Evolutionary conservation across 2,797 vertebrate species (phyloP), one percentile per base, ranked within the genome.

Genomic region (Orestias chungarensis): DNA sequence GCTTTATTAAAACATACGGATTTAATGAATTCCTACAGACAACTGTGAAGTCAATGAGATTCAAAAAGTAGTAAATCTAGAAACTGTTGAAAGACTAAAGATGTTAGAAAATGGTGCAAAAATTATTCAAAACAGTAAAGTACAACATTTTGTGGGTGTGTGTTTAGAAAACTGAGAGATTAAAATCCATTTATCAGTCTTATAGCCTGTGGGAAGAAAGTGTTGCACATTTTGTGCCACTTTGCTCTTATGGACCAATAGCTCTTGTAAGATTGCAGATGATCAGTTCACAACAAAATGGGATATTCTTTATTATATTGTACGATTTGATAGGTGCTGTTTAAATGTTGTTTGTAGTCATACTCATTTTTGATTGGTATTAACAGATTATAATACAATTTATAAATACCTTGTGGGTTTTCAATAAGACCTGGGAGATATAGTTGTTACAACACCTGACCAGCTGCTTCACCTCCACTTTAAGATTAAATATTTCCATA

Each of bases 141-240:
- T 38, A 6, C 33, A 40, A 17, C 40, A 40, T 27, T 40, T 23
- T 40, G 12, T 68, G 31, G 25, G 15, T 25, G 46, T 25, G 1
- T 9, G 23, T 67, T 31, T 8, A 15, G 33, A 35, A 52, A 50
- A 15, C 47, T 27, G 29, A 66, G 49, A 35, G 47, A 68, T 52
- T 68, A 68, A 68, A 68, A 27, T 49, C 49, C 40, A 38, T 52
- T 68, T 68, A 25, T 68, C 66, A 54, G 49, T 54, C 17, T 67
- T 67, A 52, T 25, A 23, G 66, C 66, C 33, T 35, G 8, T 68
- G 66, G 49, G 49, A 42, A 68, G 35, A 68, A 68, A 20, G 15
- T 43, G 66, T 42, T 54, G 35, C 50, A 68, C 50, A 68, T 40
- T 68, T 50, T 38, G 47, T 33, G 23, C 18, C 33, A 38, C 17